A percentile compares a stretch with the other conserved stretches of the same genome.
phyloP scores from a whole-genome alignment of 2,113 vertebrate species.

The Pygoscelis adeliae region DNA sequence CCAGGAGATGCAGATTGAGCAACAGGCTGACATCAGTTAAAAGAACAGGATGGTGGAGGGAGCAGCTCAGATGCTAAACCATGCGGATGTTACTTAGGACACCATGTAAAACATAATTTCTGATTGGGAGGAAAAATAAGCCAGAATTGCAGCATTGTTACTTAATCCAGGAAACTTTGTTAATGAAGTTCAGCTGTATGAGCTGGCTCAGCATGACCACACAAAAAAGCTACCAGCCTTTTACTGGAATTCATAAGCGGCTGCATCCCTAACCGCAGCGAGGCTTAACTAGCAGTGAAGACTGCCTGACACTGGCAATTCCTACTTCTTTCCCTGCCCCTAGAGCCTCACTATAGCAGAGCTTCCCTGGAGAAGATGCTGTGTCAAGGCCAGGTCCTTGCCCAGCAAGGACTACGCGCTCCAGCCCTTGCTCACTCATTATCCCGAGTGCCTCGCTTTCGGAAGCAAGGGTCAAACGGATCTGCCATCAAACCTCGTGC shows the following conservation, averaged over 20 bases:
- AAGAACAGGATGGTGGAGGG: neutral
- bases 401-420: neutral
- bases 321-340: neutral
- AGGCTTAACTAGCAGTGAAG: neutral
- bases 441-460: accelerated
- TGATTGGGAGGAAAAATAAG: neutral
- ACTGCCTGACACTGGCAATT: neutral
- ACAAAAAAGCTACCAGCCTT: neutral
- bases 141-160: constrained; percentile 31
- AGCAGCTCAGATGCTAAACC: neutral
- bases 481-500: neutral
- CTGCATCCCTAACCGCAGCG: neutral
- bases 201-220: neutral
- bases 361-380: neutral
- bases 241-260: neutral
- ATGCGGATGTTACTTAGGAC: neutral
- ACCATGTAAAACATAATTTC: neutral
- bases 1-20: constrained; percentile 46
- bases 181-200: neutral
- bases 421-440: neutral
- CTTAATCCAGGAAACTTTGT: neutral
- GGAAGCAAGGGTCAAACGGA: neutral
- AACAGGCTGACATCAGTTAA: constrained; percentile 45
- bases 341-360: neutral
- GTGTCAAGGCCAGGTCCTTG: neutral